Percentiles rank a stretch among this genome's conserved stretches.
Evolutionary conservation across 2,888 invertebrate genomes (phyloP).

Genomic region (Hypolimnas misippus): DNA sequence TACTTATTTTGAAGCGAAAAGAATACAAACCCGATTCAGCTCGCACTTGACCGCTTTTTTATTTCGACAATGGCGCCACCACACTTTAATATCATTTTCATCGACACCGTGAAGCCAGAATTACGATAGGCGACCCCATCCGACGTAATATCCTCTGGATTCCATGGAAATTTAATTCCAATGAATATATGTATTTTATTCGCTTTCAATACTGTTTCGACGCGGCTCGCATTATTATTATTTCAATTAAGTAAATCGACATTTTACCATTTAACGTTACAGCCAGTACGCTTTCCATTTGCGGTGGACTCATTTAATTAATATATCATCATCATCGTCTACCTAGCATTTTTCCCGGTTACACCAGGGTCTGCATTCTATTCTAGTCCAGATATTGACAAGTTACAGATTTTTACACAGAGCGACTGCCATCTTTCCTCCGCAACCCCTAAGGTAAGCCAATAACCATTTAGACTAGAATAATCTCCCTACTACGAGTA

Average conservation of each 20-base stretch:
- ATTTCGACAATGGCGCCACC: neutral
- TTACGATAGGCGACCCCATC: constrained; percentile 30
- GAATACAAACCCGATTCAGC: neutral
- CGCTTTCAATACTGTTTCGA: constrained; percentile 38
- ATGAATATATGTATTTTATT: constrained; percentile 38
- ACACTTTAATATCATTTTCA: constrained; percentile 29
- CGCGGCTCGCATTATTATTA: constrained; percentile 35
- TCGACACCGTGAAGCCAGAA: constrained; percentile 16
- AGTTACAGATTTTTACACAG: too few species aligned
- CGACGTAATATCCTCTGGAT: constrained; percentile 12
- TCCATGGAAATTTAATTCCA: constrained; percentile 42
- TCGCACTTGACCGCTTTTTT: neutral
- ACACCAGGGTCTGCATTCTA: too few species aligned
- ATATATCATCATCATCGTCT: too few species aligned
- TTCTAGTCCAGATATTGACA: too few species aligned
- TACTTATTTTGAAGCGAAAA: too few species aligned
- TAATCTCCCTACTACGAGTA: too few species aligned
- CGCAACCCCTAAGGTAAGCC: too few species aligned
- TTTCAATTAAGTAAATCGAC: constrained; percentile 16
- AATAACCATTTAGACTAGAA: too few species aligned
- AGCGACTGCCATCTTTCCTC: too few species aligned
- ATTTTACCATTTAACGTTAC: neutral
- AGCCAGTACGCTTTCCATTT: neutral
- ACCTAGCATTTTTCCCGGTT: too few species aligned
- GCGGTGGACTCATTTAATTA: too few species aligned